Percentiles rank a stretch among this genome's conserved stretches.
These are phyloP conservation scores for Platyura marginata DNA, from an alignment of 1,140 invertebrate species.

Conservation along the genomic window DNA sequence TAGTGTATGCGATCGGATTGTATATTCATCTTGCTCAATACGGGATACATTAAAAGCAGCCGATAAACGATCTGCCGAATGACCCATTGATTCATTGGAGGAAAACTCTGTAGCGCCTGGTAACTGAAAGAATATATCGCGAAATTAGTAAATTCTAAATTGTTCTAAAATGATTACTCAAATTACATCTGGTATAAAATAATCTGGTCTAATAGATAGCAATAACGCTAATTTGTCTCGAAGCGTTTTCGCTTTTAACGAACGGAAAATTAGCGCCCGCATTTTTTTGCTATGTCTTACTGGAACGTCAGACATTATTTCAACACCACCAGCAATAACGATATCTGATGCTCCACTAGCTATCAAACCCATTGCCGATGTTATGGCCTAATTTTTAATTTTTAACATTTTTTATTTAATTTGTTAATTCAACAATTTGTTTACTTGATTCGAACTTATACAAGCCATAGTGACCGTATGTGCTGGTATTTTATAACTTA, in stretches of 20 bases:
- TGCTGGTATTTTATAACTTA: constrained; percentile 80
- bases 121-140: constrained; percentile 34
- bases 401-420: neutral
- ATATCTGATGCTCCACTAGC: constrained; percentile 74
- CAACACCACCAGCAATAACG: constrained; percentile 88
- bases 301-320: constrained; percentile 97
- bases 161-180: no score
- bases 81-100: constrained; percentile 94
- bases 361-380: constrained; percentile 70
- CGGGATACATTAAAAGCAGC: constrained; percentile 81
- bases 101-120: constrained; percentile 97
- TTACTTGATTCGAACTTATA: constrained; percentile 89
- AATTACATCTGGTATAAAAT: constrained; percentile 59
- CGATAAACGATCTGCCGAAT: constrained; percentile 86
- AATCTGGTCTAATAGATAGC: constrained; percentile 47
- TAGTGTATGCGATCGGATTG: constrained; percentile 74
- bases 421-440: neutral
- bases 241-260: constrained; percentile 84
- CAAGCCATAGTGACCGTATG: constrained; percentile 99
- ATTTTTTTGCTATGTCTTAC: constrained; percentile 89
- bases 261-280: constrained; percentile 67
- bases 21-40: constrained; percentile 88
- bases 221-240: constrained; percentile 58
- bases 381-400: constrained; percentile 18
- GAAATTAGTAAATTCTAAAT: constrained; percentile 3